These are phyloP conservation scores for Rallus limicola DNA, from an alignment of 2,113 vertebrate species.

Conservation along the genomic window DNA sequence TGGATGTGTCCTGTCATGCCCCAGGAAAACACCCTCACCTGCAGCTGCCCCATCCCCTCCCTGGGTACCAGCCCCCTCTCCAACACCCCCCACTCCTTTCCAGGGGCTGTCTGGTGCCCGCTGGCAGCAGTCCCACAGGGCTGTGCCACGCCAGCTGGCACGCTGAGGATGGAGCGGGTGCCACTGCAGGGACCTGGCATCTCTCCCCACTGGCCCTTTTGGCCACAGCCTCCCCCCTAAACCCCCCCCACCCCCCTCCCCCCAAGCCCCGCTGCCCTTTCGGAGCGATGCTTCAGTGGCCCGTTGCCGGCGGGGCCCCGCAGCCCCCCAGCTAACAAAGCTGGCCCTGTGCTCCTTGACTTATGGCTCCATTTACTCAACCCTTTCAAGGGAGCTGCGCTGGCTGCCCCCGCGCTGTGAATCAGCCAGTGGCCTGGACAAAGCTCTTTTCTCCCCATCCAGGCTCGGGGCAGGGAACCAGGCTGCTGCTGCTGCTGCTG, in stretches of 20 bases:
- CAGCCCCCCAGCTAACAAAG: neutral
- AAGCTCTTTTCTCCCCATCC: neutral
- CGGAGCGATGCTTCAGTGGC: neutral
- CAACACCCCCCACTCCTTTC: neutral
- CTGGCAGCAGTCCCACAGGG: accelerated
- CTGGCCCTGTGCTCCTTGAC: constrained; percentile 39
- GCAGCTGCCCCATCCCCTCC: neutral
- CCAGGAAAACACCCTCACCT: neutral
- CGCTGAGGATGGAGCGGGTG: accelerated
- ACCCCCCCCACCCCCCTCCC: neutral
- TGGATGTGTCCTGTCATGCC: neutral
- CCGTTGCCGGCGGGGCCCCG: neutral
- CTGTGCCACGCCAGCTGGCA: accelerated
- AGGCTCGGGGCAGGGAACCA: neutral
- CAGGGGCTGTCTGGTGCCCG: neutral
- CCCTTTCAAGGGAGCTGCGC: neutral
- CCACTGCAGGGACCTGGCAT: accelerated
- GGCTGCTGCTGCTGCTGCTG: accelerated
- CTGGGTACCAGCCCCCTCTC: neutral
- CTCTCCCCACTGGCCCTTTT: neutral
- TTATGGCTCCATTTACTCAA: constrained; percentile 50
- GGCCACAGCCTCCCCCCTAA: neutral
- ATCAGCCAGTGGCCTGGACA: neutral
- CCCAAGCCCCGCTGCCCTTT: neutral
- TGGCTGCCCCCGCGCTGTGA: neutral